A percentile compares a stretch with the other conserved stretches of the same genome.
These are phyloP conservation scores for Drosophila ironensis DNA, from an alignment of 1,140 invertebrate species.

Conservation along the genomic window DNA sequence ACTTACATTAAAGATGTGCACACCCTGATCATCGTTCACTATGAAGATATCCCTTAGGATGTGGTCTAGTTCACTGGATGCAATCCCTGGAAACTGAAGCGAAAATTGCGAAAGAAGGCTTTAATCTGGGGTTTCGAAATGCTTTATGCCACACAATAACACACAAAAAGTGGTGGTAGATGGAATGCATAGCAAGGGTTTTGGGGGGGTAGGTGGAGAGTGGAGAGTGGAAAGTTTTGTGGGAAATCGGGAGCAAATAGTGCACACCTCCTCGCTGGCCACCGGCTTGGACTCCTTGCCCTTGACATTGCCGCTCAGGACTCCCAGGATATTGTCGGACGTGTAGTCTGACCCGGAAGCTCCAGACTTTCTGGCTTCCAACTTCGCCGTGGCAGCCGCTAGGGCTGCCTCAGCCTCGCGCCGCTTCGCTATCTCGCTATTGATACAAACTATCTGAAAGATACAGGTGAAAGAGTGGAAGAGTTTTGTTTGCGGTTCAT, in stretches of 20 bases:
- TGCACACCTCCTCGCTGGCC: slow-evolving; percentile 43
- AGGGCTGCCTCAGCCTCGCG: slow-evolving; percentile 47
- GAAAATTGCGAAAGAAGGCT: slow-evolving; percentile 33
- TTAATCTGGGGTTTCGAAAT: slow-evolving; percentile 11
- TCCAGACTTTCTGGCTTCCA: not conserved
- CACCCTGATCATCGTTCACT: slow-evolving; percentile 44
- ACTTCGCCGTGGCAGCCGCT: not conserved
- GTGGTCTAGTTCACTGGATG: slow-evolving; percentile 38
- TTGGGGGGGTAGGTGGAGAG: not conserved
- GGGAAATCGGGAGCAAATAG: not conserved
- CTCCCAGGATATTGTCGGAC: slow-evolving; percentile 35
- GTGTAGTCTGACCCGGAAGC: slow-evolving; percentile 23
- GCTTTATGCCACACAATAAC: slow-evolving; percentile 41
- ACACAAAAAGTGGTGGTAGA: slow-evolving; percentile 1
- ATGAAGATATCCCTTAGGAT: slow-evolving; percentile 45
- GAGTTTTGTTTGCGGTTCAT: slow-evolving; percentile 64
- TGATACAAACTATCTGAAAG: slow-evolving; percentile 79
- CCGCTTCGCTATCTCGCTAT: slow-evolving; percentile 63
- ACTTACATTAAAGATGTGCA: slow-evolving; percentile 72
- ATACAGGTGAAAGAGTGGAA: slow-evolving; percentile 56
- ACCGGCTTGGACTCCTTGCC: slow-evolving; percentile 13
- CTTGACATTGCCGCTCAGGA: slow-evolving; percentile 33
- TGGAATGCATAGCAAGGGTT: not conserved
- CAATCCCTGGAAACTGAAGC: slow-evolving; percentile 38
- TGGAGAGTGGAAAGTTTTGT: not conserved